phyloP scores from a whole-genome alignment of 2,113 vertebrate genomes.

The Phrynosoma blainvillii region DNA sequence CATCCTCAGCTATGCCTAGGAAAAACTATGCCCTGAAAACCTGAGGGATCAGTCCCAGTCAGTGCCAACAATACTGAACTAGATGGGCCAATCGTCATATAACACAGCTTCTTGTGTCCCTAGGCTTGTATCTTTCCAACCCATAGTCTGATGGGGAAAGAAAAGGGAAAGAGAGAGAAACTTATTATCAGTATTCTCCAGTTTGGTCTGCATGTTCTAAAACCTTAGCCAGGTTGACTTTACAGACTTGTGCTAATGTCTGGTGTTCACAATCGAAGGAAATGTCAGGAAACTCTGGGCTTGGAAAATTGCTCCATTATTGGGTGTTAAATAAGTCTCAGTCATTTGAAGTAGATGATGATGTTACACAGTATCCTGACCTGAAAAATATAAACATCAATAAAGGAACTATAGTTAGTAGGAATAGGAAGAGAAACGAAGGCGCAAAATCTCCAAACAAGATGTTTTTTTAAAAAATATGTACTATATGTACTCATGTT shows the following conservation, averaged over 20 bases:
- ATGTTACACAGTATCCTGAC: constrained; percentile 27
- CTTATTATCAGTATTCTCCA: constrained; percentile 38
- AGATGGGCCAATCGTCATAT: too few species aligned
- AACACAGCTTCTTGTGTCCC: too few species aligned
- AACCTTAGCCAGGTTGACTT: constrained; percentile 52
- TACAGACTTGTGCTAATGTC: constrained; percentile 49
- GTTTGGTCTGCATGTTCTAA: constrained; percentile 32
- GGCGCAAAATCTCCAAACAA: neutral
- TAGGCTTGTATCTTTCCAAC: neutral
- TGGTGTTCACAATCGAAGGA: constrained; percentile 59
- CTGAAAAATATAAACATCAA: constrained; percentile 55
- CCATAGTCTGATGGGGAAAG: constrained; percentile 36
- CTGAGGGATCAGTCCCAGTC: too few species aligned
- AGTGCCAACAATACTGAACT: too few species aligned
- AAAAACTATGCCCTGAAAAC: too few species aligned
- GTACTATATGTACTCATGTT: too few species aligned
- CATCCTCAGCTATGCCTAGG: too few species aligned
- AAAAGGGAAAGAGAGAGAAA: constrained; percentile 29
- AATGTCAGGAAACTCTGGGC: constrained; percentile 51
- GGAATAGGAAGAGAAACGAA: neutral
- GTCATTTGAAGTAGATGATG: constrained; percentile 47
- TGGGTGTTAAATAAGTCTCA: constrained; percentile 60
- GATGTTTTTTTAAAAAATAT: neutral
- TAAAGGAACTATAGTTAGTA: constrained; percentile 6
- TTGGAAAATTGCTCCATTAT: constrained; percentile 28